Evolutionary conservation across 2,888 invertebrate species (phyloP).

Genomic region (Malthinus seriepunctatus): DNA sequence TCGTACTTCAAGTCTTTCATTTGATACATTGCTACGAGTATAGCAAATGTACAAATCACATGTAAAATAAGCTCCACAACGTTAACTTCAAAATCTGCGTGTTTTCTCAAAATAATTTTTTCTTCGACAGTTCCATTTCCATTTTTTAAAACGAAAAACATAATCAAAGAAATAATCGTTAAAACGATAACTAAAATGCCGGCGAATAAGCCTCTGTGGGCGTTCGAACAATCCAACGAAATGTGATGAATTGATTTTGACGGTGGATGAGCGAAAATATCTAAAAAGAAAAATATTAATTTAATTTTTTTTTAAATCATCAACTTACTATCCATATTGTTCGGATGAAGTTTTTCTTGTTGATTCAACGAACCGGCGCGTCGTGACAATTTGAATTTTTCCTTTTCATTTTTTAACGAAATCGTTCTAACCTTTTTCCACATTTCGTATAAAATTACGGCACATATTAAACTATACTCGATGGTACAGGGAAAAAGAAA

Average conservation of each 20-base stretch:
- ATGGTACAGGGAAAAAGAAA: slow-evolving; percentile 94
- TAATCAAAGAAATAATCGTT: slow-evolving; percentile 79
- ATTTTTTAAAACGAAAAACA: slow-evolving; percentile 84
- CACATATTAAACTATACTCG: slow-evolving; percentile 94
- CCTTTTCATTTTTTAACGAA: not conserved
- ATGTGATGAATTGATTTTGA: slow-evolving; percentile 76
- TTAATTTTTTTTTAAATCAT: not conserved
- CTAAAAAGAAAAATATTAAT: slow-evolving; percentile 24
- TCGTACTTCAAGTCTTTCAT: slow-evolving; percentile 72
- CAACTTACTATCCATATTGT: not conserved
- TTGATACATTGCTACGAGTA: slow-evolving; percentile 67
- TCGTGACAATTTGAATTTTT: not conserved
- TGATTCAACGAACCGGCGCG: not conserved
- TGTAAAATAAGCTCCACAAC: slow-evolving; percentile 77
- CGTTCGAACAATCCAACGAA: slow-evolving; percentile 88
- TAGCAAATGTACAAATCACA: slow-evolving; percentile 66
- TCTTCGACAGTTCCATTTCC: slow-evolving; percentile 43
- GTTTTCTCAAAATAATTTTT: slow-evolving; percentile 60
- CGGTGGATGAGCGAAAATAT: slow-evolving; percentile 43
- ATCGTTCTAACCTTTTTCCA: slow-evolving; percentile 75
- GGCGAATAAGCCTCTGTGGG: slow-evolving; percentile 88
- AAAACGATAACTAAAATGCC: slow-evolving; percentile 77
- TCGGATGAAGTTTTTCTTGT: not conserved
- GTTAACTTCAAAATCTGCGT: slow-evolving; percentile 75
- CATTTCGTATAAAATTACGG: slow-evolving; percentile 94